A percentile compares a stretch with the other conserved stretches of the same genome.
Conservation (phyloP, 2,888 invertebrate species). For the Lacanobia wlatinum region DNA sequence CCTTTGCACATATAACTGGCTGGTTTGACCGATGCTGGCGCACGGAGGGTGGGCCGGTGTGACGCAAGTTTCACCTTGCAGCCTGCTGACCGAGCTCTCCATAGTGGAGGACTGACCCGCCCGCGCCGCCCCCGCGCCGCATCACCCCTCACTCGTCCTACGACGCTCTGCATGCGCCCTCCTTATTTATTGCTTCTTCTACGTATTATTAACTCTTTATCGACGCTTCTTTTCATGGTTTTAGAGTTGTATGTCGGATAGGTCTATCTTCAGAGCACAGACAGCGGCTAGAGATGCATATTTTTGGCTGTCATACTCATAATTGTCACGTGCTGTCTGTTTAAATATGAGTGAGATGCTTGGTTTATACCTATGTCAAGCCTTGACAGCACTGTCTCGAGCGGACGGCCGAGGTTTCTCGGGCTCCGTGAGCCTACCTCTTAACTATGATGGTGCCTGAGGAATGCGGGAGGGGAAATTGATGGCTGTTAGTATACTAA, state of each 20-base stretch:
- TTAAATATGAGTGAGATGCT: not conserved
- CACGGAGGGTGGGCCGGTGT: constrained; percentile 57
- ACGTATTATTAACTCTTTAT: constrained; percentile 43
- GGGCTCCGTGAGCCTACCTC: not conserved
- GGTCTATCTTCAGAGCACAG: not conserved
- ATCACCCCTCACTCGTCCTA: constrained; percentile 56
- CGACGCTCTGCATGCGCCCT: constrained; percentile 66
- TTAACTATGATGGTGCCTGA: not conserved
- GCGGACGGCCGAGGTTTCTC: not conserved
- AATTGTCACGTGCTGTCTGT: not conserved
- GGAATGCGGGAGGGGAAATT: not conserved
- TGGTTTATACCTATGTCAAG: not conserved
- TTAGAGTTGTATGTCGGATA: constrained; percentile 28
- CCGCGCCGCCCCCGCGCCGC: constrained; percentile 31
- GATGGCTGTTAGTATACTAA: not conserved
- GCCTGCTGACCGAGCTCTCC: constrained; percentile 89
- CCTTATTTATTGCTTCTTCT: constrained; percentile 65
- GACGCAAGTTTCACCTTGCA: constrained; percentile 83
- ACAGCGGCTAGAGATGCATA: not conserved
- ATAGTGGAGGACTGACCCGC: constrained; percentile 88
- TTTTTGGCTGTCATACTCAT: not conserved
- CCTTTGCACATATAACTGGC: constrained; percentile 34
- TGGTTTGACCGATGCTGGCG: constrained; percentile 9
- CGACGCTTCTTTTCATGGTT: constrained; percentile 31
- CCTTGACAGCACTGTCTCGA: not conserved